Conservation (phyloP, 1,140 invertebrate species). For the Scaptomyza graminum region DNA sequence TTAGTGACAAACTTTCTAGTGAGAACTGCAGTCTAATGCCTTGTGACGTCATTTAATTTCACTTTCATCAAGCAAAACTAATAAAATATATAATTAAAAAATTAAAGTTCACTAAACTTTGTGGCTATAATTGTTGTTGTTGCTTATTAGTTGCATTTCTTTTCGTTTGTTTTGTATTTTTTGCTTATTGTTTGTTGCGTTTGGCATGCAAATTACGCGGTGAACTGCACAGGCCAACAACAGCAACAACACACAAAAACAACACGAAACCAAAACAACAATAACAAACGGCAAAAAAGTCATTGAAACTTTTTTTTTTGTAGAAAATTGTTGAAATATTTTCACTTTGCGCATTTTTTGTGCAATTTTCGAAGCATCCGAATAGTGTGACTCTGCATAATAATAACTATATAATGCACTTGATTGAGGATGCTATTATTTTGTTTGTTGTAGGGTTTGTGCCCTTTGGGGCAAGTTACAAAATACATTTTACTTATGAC, state of each 20-base stretch:
- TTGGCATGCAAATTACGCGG: conserved; percentile 74
- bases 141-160: conserved; percentile 72
- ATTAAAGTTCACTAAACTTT: conserved; percentile 69
- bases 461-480: no score
- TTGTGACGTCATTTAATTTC: conserved; percentile 54
- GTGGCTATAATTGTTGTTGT: conserved; percentile 18
- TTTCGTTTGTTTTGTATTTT: conserved; percentile 56
- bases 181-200: conserved; percentile 74
- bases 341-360: conserved; percentile 55
- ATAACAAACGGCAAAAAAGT: conserved; percentile 43
- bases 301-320: conserved; percentile 54
- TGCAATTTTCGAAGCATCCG: conserved; percentile 41
- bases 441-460: neutral
- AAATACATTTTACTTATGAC: no score
- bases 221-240: conserved; percentile 36
- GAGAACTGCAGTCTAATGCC: conserved; percentile 12
- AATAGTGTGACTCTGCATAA: conserved; percentile 26
- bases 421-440: no score
- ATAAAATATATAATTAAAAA: neutral
- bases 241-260: conserved; percentile 6
- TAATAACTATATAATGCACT: conserved; percentile 67
- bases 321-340: conserved; percentile 67
- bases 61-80: conserved; percentile 56
- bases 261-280: conserved; percentile 10
- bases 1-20: conserved; percentile 35